Conservation (phyloP, 2,113 vertebrate genomes). For the Dasypus novemcinctus region DNA sequence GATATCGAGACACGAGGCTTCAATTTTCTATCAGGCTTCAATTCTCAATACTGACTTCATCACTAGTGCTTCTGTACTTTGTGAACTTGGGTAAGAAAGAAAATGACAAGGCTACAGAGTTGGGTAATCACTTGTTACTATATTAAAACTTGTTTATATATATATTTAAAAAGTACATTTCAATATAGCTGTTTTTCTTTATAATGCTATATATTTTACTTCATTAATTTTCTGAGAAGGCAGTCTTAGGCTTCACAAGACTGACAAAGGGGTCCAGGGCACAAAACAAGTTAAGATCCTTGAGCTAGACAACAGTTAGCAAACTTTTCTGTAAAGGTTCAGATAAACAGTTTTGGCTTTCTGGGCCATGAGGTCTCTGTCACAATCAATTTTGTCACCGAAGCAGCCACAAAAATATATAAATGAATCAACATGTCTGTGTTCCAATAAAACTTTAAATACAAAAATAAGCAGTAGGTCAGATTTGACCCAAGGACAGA, state of each 20-base stretch:
- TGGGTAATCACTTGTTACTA: neutral
- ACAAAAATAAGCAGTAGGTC: no score
- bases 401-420: neutral
- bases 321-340: neutral
- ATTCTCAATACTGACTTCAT: neutral
- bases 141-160: neutral
- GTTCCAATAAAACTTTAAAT: neutral
- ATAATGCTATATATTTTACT: neutral
- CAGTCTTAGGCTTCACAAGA: neutral
- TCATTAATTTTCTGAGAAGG: neutral
- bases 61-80: neutral
- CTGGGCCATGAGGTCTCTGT: neutral
- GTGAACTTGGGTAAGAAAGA: neutral
- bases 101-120: neutral
- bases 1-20: neutral
- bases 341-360: neutral
- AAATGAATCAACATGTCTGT: neutral
- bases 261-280: neutral
- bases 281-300: neutral
- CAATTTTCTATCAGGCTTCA: neutral
- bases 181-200: neutral
- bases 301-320: no score
- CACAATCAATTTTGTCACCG: neutral
- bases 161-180: conserved; percentile 1
- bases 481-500: no score